Base-by-base conservation (phyloP, 2,888 invertebrate genomes). In the Nebria brevicollis region DNA sequence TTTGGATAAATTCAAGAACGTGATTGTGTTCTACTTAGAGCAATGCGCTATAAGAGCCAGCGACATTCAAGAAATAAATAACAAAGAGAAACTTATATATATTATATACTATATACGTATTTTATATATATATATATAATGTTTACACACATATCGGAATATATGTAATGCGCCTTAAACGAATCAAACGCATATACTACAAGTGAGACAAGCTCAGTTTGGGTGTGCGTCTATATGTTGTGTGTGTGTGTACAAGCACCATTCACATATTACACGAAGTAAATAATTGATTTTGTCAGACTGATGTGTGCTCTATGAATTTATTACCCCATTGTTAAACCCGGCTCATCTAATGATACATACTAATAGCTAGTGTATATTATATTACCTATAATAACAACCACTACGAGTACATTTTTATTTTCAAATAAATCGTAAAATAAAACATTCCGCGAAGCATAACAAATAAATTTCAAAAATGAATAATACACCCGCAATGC, bases 1-100 rank as follows among this genome's bases (percentile, higher is more conserved):
- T 66, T 66, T 73, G 41, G 78, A 73, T 78, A 74, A 78, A 78
- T 78, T 78, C 78, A 78, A 78, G 78, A 78, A 74, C 74, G 72
- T 42, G 74, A 26, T 25, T 6, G 13, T 78, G 78, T 78, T 74
- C 78, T 72, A 78, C 78, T 54, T 54, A 54, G 54, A 54, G 54
- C 54, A 13, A 34, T 34, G 5, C 34, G 34, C 34, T 54, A 54
- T 54, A 54, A 54, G 54, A 54, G 54, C 54, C 54, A 54, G 66
- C 78, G 66, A 73, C 66, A 74, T 54, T 65, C 78, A 74, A 66
- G 78, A 78, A 78, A 78, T 78, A 78, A 78, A 78, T 78, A 74
- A 78, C 78, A 78, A 78, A 78, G 78, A 78, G 78, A 78, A 78
- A 78, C 74, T 72, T 78, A 73, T 34, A 34, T 34, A 34, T 34